Conservation (phyloP, 2,888 invertebrate species). For the Synanthedon andrenaeformis region DNA sequence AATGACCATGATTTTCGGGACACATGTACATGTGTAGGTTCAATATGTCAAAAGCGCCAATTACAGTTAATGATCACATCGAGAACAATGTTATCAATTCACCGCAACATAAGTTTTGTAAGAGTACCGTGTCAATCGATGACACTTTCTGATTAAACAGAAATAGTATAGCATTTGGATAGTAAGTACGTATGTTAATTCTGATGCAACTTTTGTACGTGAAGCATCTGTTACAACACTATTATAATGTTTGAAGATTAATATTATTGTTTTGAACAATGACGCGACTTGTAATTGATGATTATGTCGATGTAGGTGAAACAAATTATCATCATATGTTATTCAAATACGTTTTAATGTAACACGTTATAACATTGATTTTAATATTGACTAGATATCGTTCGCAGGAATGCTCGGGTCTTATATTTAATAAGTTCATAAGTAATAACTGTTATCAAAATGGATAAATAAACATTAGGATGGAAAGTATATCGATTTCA, state of each 20-base stretch:
- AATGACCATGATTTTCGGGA: too few relatives aligned
- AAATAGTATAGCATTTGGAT: background rate
- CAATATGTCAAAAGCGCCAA: background rate
- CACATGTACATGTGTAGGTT: background rate
- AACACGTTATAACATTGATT: background rate
- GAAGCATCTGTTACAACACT: background rate
- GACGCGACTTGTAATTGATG: constrained; percentile 3
- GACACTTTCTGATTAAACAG: background rate
- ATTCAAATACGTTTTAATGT: background rate
- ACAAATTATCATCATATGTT: constrained; percentile 1
- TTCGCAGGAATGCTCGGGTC: too few relatives aligned
- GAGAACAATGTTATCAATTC: too few relatives aligned
- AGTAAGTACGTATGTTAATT: background rate
- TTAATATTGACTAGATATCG: too few relatives aligned
- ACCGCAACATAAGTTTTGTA: too few relatives aligned
- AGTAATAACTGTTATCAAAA: too few relatives aligned
- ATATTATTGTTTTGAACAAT: constrained; percentile 5
- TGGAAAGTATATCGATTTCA: too few relatives aligned
- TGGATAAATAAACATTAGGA: too few relatives aligned
- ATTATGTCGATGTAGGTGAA: background rate
- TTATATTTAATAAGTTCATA: too few relatives aligned
- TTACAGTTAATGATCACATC: too few relatives aligned
- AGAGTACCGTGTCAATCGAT: background rate
- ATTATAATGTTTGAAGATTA: constrained; percentile 4
- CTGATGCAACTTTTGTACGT: background rate